Percentiles rank a stretch among this genome's conserved stretches.
Evolutionary conservation across 2,113 vertebrate species (phyloP).

Genomic region (Puntigrus tetrazona): DNA sequence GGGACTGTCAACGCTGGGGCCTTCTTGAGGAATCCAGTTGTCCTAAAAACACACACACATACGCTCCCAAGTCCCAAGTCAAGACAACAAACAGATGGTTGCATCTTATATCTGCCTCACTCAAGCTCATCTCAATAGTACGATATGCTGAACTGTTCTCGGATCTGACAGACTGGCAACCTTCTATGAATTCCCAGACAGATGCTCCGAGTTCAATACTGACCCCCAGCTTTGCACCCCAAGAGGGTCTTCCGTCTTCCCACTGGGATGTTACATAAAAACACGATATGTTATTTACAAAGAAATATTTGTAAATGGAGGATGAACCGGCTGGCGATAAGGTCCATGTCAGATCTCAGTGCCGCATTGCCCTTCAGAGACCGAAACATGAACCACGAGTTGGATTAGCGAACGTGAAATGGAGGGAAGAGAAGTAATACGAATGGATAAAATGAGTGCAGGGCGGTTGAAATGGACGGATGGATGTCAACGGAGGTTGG

Average conservation of each 20-base stretch:
- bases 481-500: slow-evolving; percentile 69
- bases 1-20: slow-evolving; percentile 55
- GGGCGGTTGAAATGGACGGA: slow-evolving; percentile 50
- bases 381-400: slow-evolving; percentile 56
- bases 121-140: neutral
- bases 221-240: slow-evolving; percentile 57
- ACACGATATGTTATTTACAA: slow-evolving; percentile 76
- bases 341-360: slow-evolving; percentile 39
- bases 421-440: slow-evolving; percentile 29
- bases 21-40: slow-evolving; percentile 37
- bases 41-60: slow-evolving; percentile 30
- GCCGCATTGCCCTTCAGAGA: slow-evolving; percentile 50
- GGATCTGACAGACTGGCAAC: slow-evolving; percentile 15
- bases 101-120: neutral
- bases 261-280: slow-evolving; percentile 74
- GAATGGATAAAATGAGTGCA: slow-evolving; percentile 33
- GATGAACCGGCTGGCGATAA: slow-evolving; percentile 60
- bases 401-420: slow-evolving; percentile 20
- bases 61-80: neutral
- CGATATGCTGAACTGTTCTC: slow-evolving; percentile 13
- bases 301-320: slow-evolving; percentile 84
- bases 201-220: slow-evolving; percentile 70
- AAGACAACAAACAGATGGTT: slow-evolving; percentile 44
- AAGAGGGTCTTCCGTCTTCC: slow-evolving; percentile 63
- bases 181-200: slow-evolving; percentile 52